A percentile compares a stretch with the other conserved stretches of the same genome.
These are phyloP conservation scores for Coenonympha glycerion DNA, from an alignment of 2,888 invertebrate genomes.

Conservation along the genomic window DNA sequence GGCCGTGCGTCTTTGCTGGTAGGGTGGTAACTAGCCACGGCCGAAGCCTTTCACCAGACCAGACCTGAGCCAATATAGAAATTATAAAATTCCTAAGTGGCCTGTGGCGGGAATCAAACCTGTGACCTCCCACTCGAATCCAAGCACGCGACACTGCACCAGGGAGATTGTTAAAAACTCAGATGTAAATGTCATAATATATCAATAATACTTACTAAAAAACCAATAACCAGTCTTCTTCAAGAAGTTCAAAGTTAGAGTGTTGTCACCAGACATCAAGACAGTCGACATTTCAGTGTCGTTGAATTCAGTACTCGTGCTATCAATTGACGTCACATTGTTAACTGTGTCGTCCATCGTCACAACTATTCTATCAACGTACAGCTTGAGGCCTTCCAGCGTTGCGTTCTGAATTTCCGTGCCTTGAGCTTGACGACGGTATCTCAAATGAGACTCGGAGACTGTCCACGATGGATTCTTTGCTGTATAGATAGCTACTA, in stretches of 20 bases:
- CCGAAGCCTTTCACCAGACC: too few relatives aligned
- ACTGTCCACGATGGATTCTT: conserved; percentile 70
- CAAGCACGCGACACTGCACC: too few relatives aligned
- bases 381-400: conserved; percentile 44
- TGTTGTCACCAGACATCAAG: conserved; percentile 38
- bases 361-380: conserved; percentile 32
- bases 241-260: conserved; percentile 47
- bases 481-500: conserved; percentile 77
- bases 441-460: conserved; percentile 40
- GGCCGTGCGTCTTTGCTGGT: too few relatives aligned
- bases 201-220: conserved; percentile 57
- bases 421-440: conserved; percentile 42
- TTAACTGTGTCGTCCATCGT: conserved; percentile 14
- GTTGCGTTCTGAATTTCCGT: conserved; percentile 9
- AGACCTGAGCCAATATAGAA: too few relatives aligned
- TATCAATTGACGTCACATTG: conserved; percentile 20
- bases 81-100: too few relatives aligned
- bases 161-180: too few relatives aligned
- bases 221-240: conserved; percentile 56
- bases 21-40: too few relatives aligned
- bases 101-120: too few relatives aligned
- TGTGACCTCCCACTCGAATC: too few relatives aligned
- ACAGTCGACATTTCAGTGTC: conserved; percentile 36
- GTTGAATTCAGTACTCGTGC: conserved; percentile 28
- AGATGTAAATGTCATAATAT: too few relatives aligned